These are phyloP conservation scores for Erpornis zantholeuca DNA, from an alignment of 2,113 vertebrate genomes.

Conservation along the genomic window DNA sequence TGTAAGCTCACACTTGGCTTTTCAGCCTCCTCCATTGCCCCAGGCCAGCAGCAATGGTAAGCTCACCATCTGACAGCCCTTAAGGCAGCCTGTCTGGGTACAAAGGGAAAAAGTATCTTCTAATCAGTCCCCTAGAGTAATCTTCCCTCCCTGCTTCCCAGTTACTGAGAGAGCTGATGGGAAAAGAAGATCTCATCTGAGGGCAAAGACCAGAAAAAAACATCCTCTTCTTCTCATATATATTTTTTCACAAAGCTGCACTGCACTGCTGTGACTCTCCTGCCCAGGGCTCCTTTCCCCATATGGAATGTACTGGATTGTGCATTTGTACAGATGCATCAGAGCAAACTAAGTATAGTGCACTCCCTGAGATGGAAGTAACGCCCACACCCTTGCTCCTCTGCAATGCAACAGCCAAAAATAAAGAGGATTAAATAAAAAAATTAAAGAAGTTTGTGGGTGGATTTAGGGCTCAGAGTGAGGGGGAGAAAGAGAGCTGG, in stretches of 20 bases:
- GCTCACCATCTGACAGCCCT: neutral
- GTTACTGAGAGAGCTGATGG: neutral
- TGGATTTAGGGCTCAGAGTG: conserved; percentile 21
- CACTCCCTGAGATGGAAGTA: conserved; percentile 36
- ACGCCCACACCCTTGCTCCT: conserved; percentile 25
- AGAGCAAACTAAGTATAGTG: conserved; percentile 49
- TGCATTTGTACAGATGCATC: conserved; percentile 59
- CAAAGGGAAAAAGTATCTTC: neutral
- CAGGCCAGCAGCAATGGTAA: neutral
- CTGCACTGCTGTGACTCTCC: conserved; percentile 12
- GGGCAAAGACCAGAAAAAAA: conserved; percentile 5
- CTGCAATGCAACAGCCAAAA: conserved; percentile 30
- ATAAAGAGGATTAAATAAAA: conserved; percentile 48
- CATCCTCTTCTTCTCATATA: neutral
- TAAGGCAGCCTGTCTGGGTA: neutral
- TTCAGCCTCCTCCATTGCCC: neutral
- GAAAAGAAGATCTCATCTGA: neutral
- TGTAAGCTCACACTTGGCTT: neutral
- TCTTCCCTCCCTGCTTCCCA: neutral
- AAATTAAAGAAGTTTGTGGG: conserved; percentile 26
- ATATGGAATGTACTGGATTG: conserved; percentile 31
- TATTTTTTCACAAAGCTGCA: neutral
- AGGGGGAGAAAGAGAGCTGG: neutral
- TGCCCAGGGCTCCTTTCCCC: conserved; percentile 27
- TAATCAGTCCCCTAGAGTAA: neutral